Percentiles rank a stretch among this genome's conserved stretches.
These are phyloP conservation scores for Coptodon rendalli DNA, from an alignment of 2,113 vertebrate genomes.

Conservation along the genomic window DNA sequence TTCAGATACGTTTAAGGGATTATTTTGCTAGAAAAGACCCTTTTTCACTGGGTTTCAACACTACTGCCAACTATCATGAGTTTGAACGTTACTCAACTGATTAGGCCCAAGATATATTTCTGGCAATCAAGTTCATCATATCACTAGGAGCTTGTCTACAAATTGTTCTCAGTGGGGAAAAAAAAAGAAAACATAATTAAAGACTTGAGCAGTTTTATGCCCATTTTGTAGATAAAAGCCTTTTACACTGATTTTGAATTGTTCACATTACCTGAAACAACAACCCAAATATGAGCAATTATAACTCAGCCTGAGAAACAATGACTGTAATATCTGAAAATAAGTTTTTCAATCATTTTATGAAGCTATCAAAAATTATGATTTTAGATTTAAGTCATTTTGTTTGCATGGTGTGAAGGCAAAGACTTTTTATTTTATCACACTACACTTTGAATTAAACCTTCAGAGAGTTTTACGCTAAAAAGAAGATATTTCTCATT, in stretches of 20 bases:
- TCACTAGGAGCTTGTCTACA: not conserved
- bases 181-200: not conserved
- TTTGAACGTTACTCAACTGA: not conserved
- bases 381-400: not conserved
- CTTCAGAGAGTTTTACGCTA: not conserved
- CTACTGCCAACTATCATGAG: not conserved
- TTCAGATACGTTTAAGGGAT: not conserved
- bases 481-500: not conserved
- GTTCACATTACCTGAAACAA: not conserved
- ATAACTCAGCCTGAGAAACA: not conserved
- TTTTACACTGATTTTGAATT: not conserved
- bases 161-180: not conserved
- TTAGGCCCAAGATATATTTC: not conserved
- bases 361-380: not conserved
- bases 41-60: not conserved
- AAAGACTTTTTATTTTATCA: not conserved
- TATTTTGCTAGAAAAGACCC: not conserved
- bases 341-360: not conserved
- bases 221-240: not conserved
- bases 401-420: not conserved
- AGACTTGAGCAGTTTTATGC: not conserved
- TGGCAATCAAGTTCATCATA: not conserved
- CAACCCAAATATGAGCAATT: not conserved
- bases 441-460: not conserved
- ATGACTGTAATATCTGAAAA: not conserved